Conservation (phyloP, 2,797 vertebrate genomes). For the Betta splendens region DNA sequence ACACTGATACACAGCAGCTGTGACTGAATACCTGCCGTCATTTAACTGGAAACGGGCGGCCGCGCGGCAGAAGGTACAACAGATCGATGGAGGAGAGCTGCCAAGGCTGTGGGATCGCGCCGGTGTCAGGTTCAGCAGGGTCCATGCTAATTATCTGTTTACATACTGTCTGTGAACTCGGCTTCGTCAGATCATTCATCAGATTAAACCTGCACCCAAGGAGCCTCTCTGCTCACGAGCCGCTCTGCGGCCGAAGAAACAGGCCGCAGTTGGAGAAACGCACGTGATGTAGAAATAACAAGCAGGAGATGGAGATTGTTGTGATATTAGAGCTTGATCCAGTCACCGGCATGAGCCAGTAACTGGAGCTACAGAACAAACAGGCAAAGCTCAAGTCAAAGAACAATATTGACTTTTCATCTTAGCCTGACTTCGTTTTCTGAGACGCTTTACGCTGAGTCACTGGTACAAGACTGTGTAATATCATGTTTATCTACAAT, state of each 20-base stretch:
- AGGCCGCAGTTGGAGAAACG: not conserved
- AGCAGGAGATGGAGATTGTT: not conserved
- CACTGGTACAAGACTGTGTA: not conserved
- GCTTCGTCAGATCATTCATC: too few species aligned
- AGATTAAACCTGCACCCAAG: too few species aligned
- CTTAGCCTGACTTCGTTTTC: slow-evolving; percentile 17
- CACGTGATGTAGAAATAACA: not conserved
- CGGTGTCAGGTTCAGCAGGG: not conserved
- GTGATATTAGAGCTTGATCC: slow-evolving; percentile 3
- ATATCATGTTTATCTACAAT: not conserved
- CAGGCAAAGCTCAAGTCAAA: slow-evolving; percentile 3
- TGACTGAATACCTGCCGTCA: slow-evolving; percentile 8
- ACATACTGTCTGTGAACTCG: too few species aligned
- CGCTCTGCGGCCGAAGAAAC: too few species aligned
- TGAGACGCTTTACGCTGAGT: slow-evolving; percentile 4
- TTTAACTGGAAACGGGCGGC: slow-evolving; percentile 30
- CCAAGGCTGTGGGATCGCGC: not conserved
- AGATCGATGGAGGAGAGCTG: slow-evolving; percentile 37
- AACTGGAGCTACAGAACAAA: slow-evolving; percentile 5
- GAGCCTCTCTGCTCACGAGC: not conserved
- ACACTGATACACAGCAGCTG: too few species aligned
- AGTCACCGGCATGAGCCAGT: not conserved
- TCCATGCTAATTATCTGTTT: not conserved
- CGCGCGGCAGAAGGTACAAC: slow-evolving; percentile 19
- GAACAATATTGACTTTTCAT: slow-evolving; percentile 45